Percentiles rank a stretch among this genome's conserved stretches.
Conservation (phyloP, 2,888 invertebrate species). For the Hypomecis punctinalis region DNA sequence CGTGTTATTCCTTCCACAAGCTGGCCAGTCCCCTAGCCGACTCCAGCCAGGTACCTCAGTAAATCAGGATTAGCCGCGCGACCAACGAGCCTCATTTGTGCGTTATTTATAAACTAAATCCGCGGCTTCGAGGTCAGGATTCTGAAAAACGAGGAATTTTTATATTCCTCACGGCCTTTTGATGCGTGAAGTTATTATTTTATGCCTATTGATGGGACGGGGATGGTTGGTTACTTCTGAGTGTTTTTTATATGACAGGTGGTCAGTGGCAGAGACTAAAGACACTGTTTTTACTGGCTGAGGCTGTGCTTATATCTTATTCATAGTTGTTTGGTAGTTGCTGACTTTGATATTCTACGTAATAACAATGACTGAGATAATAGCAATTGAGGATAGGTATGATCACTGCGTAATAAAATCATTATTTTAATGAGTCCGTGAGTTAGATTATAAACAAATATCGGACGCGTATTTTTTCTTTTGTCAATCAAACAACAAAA, state of each 20-base stretch:
- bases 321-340: too few relatives aligned
- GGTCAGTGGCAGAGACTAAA: not conserved
- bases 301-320: too few relatives aligned
- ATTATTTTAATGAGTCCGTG: too few relatives aligned
- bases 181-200: slow-evolving; percentile 38
- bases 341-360: too few relatives aligned
- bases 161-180: slow-evolving; percentile 56
- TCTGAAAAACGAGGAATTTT: slow-evolving; percentile 60
- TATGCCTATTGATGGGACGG: slow-evolving; percentile 33
- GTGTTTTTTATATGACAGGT: slow-evolving; percentile 7
- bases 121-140: slow-evolving; percentile 46
- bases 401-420: too few relatives aligned
- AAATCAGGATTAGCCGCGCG: slow-evolving; percentile 78
- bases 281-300: not conserved
- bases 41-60: slow-evolving; percentile 63
- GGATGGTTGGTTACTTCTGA: slow-evolving; percentile 10
- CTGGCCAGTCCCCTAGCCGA: slow-evolving; percentile 29
- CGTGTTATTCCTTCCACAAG: slow-evolving; percentile 9
- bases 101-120: slow-evolving; percentile 79
- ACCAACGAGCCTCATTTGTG: slow-evolving; percentile 75
- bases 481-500: too few relatives aligned
- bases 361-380: too few relatives aligned
- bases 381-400: too few relatives aligned
- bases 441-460: too few relatives aligned
- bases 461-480: too few relatives aligned